phyloP scores from a whole-genome alignment of 23 tunicate genomes.

The Ciona savignyi region DNA sequence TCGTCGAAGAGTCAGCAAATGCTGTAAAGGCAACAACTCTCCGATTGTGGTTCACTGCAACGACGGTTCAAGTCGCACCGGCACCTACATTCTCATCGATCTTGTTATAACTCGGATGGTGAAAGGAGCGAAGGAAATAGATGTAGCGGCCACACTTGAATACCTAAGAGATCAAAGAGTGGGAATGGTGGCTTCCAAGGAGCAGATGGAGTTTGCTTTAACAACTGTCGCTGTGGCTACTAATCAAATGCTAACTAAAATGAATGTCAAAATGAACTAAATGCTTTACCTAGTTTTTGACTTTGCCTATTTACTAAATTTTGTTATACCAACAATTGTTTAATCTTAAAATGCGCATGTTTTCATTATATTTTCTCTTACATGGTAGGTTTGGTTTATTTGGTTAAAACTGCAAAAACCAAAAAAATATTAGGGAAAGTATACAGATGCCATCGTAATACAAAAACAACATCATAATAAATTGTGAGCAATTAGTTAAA shows the following conservation, averaged over 20 bases:
- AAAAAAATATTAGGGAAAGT: too few species aligned
- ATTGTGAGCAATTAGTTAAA: too few species aligned
- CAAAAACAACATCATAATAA: too few species aligned
- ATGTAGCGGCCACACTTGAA: slow-evolving; percentile 84
- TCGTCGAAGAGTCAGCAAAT: slow-evolving; percentile 72
- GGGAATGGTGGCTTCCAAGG: slow-evolving; percentile 63
- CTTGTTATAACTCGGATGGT: slow-evolving; percentile 63
- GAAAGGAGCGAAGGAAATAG: slow-evolving; percentile 80
- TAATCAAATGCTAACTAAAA: not conserved
- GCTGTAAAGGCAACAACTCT: slow-evolving; percentile 39
- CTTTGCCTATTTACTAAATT: too few species aligned
- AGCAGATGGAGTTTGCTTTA: not conserved
- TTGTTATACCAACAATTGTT: too few species aligned
- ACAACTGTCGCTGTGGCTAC: not conserved
- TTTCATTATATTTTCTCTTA: too few species aligned
- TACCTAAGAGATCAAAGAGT: slow-evolving; percentile 73
- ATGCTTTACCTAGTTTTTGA: too few species aligned
- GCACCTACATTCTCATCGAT: slow-evolving; percentile 81
- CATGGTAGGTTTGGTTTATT: too few species aligned
- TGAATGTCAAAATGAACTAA: too few species aligned
- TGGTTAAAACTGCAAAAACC: too few species aligned
- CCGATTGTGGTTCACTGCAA: slow-evolving; percentile 86
- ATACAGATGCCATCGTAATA: too few species aligned
- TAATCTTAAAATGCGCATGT: too few species aligned
- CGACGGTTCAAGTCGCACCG: slow-evolving; percentile 84